phyloP scores from a whole-genome alignment of 2,113 vertebrate species.

The Cyprinodon variegatus region DNA sequence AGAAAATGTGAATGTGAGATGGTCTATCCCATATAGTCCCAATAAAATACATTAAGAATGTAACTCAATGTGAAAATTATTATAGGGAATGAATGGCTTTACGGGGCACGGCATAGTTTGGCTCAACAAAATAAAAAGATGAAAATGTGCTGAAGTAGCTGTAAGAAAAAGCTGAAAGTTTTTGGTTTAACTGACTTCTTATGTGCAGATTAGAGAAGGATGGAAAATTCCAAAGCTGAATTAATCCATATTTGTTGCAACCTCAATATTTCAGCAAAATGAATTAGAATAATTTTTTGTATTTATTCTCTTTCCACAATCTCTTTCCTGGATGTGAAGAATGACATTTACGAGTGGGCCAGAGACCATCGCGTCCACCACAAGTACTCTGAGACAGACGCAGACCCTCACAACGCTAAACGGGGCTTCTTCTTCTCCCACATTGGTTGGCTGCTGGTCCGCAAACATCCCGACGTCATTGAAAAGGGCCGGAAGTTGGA shows the following conservation, averaged over 20 bases:
- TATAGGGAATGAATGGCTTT: too few relatives aligned
- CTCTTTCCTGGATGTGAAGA: conserved; percentile 74
- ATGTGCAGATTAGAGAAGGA: background rate
- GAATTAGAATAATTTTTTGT: too few relatives aligned
- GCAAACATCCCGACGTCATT: conserved; percentile 91
- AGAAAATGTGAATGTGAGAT: background rate
- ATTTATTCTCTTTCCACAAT: conserved; percentile 5
- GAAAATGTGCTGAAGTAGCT: background rate
- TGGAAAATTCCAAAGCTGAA: too few relatives aligned
- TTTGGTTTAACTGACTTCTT: background rate
- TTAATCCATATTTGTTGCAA: too few relatives aligned
- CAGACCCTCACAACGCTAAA: conserved; percentile 89
- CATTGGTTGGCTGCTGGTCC: conserved; percentile 92
- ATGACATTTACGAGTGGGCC: conserved; percentile 91
- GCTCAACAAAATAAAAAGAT: too few relatives aligned
- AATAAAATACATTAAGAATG: background rate
- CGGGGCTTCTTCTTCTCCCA: conserved; percentile 95
- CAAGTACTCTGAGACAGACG: conserved; percentile 93
- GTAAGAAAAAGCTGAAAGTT: background rate
- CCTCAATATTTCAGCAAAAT: too few relatives aligned
- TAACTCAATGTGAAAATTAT: too few relatives aligned
- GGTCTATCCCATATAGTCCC: background rate
- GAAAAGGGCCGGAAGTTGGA: conserved; percentile 89
- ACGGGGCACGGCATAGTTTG: too few relatives aligned
- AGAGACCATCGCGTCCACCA: conserved; percentile 93